Percentiles rank a stretch among this genome's conserved stretches.
phyloP scores from a whole-genome alignment of 2,888 invertebrate genomes.

The Punctoribates punctum region DNA sequence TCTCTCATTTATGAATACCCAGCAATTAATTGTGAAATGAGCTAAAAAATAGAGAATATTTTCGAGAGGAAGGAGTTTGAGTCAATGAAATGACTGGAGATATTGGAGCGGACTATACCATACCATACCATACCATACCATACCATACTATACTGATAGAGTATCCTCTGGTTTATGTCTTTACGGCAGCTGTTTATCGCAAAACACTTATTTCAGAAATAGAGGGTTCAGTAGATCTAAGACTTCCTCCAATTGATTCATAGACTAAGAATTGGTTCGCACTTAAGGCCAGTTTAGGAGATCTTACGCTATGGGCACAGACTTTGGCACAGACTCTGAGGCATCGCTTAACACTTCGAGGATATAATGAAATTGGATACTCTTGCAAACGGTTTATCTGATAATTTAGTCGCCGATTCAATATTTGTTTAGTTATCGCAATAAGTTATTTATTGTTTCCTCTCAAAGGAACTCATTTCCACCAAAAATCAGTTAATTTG shows the following conservation, averaged over 20 bases:
- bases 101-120: no score
- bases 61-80: no score
- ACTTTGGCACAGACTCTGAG: no score
- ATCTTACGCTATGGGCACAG: no score
- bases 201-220: constrained; percentile 20
- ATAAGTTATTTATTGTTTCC: background rate
- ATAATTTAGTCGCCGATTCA: background rate
- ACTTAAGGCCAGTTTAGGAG: background rate
- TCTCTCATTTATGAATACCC: no score
- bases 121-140: no score
- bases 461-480: background rate
- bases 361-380: background rate
- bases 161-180: constrained; percentile 27
- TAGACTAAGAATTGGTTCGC: background rate
- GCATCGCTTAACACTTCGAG: background rate
- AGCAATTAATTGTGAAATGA: no score
- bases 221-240: background rate
- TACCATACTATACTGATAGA: no score
- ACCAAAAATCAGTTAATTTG: background rate
- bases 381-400: background rate
- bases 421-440: background rate
- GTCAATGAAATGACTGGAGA: no score
- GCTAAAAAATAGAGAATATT: no score
- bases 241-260: constrained; percentile 6
- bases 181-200: constrained; percentile 25